These are phyloP conservation scores for Eristalis arbustorum DNA, from an alignment of 2,888 invertebrate species.

Conservation along the genomic window DNA sequence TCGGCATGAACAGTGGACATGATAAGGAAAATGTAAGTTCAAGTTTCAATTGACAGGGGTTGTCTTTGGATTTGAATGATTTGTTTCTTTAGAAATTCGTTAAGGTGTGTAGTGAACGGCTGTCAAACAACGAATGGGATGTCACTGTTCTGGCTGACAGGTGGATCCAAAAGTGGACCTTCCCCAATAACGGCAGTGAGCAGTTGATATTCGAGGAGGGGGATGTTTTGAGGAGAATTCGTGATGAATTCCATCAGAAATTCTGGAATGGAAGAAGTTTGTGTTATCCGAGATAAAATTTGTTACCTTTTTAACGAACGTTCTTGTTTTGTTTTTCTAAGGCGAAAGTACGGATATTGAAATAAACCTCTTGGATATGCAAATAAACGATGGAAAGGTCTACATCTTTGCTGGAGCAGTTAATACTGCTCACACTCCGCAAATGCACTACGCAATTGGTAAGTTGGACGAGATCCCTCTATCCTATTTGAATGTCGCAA, in stretches of 20 bases:
- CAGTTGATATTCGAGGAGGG: conserved; percentile 86
- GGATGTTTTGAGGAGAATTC: conserved; percentile 86
- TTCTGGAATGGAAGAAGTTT: conserved; percentile 83
- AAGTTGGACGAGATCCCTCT: conserved; percentile 35
- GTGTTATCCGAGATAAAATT: not conserved
- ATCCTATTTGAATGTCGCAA: too few relatives aligned
- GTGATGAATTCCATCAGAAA: conserved; percentile 85
- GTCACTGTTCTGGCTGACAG: conserved; percentile 89
- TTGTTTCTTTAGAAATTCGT: conserved; percentile 82
- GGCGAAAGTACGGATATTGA: conserved; percentile 84
- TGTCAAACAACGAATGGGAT: conserved; percentile 80
- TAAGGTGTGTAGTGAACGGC: conserved; percentile 83
- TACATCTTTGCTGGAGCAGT: conserved; percentile 87
- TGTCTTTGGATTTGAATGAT: not conserved
- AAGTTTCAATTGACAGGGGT: too few relatives aligned
- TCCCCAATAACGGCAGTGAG: conserved; percentile 84
- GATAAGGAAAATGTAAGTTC: conserved; percentile 79
- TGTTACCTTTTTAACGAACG: not conserved
- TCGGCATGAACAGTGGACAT: conserved; percentile 77
- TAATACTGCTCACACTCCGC: conserved; percentile 84
- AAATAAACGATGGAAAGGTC: conserved; percentile 84
- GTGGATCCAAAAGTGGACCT: conserved; percentile 91
- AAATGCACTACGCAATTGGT: conserved; percentile 88
- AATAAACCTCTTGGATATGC: conserved; percentile 89
- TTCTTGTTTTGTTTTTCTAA: conserved; percentile 7